Conservation (phyloP, 2,888 invertebrate species). For the Hipparchia semele region DNA sequence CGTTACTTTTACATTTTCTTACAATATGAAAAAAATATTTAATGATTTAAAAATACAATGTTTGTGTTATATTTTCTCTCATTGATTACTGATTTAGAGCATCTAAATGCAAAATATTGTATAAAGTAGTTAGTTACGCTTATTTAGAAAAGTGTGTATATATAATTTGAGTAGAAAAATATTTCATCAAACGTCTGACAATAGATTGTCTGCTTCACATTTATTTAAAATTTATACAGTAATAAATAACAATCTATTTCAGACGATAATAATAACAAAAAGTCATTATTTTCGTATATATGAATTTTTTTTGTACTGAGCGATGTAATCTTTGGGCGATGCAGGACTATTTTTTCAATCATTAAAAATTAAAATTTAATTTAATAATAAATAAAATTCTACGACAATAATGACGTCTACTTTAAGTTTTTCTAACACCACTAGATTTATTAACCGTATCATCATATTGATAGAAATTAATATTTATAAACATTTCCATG, state of each 20-base stretch:
- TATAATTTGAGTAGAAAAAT: conserved; percentile 1
- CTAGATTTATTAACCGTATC: background rate
- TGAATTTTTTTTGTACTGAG: too few relatives aligned
- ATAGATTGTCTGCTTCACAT: background rate
- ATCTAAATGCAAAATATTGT: conserved; percentile 28
- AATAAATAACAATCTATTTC: background rate
- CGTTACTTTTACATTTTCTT: background rate
- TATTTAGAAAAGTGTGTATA: conserved; percentile 13
- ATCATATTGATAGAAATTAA: background rate
- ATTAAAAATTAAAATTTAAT: too few relatives aligned
- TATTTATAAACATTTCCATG: background rate
- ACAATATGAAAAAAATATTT: background rate
- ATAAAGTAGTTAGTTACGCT: conserved; percentile 23
- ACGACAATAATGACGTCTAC: conserved; percentile 7
- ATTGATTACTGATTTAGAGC: background rate
- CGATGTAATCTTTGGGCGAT: too few relatives aligned
- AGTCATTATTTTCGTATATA: conserved; percentile 1
- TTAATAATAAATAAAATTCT: background rate
- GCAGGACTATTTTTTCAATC: too few relatives aligned
- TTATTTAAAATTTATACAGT: background rate
- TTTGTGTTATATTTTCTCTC: background rate
- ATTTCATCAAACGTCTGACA: background rate
- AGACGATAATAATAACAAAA: background rate
- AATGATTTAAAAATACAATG: background rate
- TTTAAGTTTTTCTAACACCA: background rate